These are phyloP conservation scores for Eupristina koningsbergeri DNA, from an alignment of 1,140 invertebrate genomes.

Conservation along the genomic window DNA sequence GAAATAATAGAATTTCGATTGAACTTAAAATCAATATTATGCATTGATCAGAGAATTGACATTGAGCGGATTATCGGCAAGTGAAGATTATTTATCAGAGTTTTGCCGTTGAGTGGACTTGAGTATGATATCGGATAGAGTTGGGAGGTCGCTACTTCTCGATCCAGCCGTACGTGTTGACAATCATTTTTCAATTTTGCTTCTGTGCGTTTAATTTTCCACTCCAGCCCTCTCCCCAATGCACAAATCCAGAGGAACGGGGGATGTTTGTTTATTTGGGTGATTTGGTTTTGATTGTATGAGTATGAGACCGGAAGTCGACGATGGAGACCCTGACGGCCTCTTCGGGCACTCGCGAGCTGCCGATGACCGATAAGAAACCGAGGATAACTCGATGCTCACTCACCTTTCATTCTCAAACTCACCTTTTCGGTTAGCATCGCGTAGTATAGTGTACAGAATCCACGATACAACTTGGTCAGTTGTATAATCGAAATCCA, in stretches of 20 bases:
- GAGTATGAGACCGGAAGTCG: background rate
- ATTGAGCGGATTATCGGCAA: background rate
- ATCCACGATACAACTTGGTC: background rate
- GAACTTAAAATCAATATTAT: no score
- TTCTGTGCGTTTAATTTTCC: no score
- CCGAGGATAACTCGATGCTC: background rate
- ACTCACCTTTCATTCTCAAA: background rate
- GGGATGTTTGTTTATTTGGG: no score
- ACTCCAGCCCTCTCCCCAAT: no score
- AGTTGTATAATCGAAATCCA: background rate
- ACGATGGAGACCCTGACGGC: no score
- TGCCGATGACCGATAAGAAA: background rate
- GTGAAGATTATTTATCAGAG: constrained; percentile 8
- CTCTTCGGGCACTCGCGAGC: background rate
- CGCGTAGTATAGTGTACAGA: background rate
- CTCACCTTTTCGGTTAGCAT: background rate
- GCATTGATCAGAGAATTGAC: no score
- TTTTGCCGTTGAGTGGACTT: constrained; percentile 5
- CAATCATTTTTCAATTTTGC: no score
- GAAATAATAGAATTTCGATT: no score
- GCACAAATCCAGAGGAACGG: no score
- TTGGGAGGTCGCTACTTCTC: no score
- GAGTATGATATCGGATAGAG: constrained; percentile 10
- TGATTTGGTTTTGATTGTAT: no score
- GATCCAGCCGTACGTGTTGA: no score